phyloP scores from a whole-genome alignment of 2,888 invertebrate genomes.

The Odontomyia ornata region DNA sequence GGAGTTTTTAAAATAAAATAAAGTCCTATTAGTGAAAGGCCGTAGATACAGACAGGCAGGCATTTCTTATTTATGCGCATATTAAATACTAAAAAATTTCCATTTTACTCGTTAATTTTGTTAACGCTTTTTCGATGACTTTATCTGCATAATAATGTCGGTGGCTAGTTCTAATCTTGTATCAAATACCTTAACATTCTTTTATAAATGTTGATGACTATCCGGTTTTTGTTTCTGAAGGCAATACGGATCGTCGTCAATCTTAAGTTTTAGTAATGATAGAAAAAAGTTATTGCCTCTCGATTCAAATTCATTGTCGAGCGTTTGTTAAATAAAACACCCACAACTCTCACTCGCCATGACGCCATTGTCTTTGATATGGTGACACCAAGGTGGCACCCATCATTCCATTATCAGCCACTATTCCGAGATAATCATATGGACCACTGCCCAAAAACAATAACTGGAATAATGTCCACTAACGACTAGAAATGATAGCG shows the following conservation, averaged over 20 bases:
- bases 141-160: constrained; percentile 17
- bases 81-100: background rate
- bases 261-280: too few species aligned
- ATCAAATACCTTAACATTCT: background rate
- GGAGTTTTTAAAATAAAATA: background rate
- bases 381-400: too few species aligned
- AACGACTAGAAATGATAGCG: background rate
- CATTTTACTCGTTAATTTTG: constrained; percentile 21
- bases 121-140: constrained; percentile 33
- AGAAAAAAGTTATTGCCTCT: too few species aligned
- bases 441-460: background rate
- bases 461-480: background rate
- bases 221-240: too few species aligned
- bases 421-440: background rate
- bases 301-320: too few species aligned
- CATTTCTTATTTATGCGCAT: constrained; percentile 14
- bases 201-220: too few species aligned
- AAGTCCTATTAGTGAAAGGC: background rate
- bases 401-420: too few species aligned
- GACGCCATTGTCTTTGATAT: too few species aligned
- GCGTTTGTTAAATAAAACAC: too few species aligned
- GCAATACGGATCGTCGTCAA: too few species aligned
- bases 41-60: background rate
- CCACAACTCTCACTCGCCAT: too few species aligned
- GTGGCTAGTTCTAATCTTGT: background rate